These are phyloP conservation scores for Drosophila ercepeae DNA, from an alignment of 1,140 invertebrate genomes.

Conservation along the genomic window DNA sequence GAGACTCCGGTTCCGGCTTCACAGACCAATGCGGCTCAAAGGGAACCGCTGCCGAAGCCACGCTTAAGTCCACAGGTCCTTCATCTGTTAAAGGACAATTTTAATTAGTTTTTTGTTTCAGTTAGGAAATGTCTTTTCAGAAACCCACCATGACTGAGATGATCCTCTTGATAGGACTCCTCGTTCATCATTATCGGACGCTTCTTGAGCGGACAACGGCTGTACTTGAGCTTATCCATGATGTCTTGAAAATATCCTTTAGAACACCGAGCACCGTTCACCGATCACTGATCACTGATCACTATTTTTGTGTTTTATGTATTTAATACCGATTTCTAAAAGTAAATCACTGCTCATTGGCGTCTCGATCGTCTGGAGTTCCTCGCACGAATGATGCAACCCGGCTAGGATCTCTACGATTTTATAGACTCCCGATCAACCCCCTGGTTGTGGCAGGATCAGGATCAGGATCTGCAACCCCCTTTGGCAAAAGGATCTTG, in stretches of 20 bases:
- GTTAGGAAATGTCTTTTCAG: background rate
- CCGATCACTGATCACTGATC: constrained; percentile 18
- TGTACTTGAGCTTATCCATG: constrained; percentile 84
- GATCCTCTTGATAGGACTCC: constrained; percentile 75
- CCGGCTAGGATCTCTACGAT: constrained; percentile 67
- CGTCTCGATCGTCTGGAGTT: constrained; percentile 69
- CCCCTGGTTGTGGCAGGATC: constrained; percentile 24
- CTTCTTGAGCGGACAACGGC: constrained; percentile 95
- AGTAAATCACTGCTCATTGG: constrained; percentile 40
- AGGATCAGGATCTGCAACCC: constrained; percentile 34
- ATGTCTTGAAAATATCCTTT: background rate
- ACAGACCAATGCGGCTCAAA: constrained; percentile 42
- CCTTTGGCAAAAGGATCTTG: constrained; percentile 59
- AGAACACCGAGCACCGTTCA: constrained; percentile 18
- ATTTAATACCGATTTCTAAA: constrained; percentile 20
- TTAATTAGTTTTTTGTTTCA: background rate
- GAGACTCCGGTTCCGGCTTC: constrained; percentile 43
- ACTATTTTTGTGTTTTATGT: constrained; percentile 1
- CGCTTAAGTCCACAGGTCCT: constrained; percentile 76
- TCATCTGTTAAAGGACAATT: constrained; percentile 50
- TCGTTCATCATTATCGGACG: constrained; percentile 88
- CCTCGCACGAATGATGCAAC: constrained; percentile 80
- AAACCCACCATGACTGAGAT: constrained; percentile 67
- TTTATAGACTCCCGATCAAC: constrained; percentile 72
- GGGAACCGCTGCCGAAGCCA: constrained; percentile 63